Percentiles rank a stretch among this genome's conserved stretches.
Evolutionary conservation across 2,888 invertebrate genomes (phyloP).

Genomic region (Hirudinaria manillensis): DNA sequence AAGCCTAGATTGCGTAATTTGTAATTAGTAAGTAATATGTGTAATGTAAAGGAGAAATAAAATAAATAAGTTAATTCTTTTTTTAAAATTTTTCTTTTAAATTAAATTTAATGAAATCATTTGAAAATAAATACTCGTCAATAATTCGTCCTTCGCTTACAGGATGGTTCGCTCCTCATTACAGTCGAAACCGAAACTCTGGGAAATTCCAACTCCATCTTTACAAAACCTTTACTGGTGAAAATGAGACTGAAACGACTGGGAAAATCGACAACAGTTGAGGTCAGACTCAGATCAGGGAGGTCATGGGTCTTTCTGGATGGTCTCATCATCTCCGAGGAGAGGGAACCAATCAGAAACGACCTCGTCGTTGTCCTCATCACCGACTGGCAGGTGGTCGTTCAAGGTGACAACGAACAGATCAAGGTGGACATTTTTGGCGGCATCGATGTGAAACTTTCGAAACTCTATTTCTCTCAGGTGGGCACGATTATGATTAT

Average conservation of each 20-base stretch:
- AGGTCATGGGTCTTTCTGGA: background rate
- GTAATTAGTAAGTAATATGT: too few relatives aligned
- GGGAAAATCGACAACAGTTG: background rate
- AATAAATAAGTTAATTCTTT: too few relatives aligned
- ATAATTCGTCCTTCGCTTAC: background rate
- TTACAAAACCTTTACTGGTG: background rate
- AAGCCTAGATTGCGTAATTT: too few relatives aligned
- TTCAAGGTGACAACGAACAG: constrained; percentile 3
- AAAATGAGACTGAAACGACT: background rate
- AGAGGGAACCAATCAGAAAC: background rate
- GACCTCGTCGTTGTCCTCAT: background rate
- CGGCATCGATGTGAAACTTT: background rate
- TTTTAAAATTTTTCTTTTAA: too few relatives aligned
- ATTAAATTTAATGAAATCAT: too few relatives aligned
- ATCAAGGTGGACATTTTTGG: background rate
- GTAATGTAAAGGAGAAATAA: too few relatives aligned
- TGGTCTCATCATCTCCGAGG: background rate
- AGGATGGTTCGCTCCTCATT: background rate
- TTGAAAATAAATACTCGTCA: too few relatives aligned
- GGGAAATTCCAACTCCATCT: background rate
- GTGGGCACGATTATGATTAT: too few relatives aligned
- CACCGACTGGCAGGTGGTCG: background rate
- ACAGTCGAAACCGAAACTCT: background rate
- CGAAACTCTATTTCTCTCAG: background rate
- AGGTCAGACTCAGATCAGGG: background rate